phyloP scores from a whole-genome alignment of 2,113 vertebrate genomes.

The Aldabrachelys gigantea region DNA sequence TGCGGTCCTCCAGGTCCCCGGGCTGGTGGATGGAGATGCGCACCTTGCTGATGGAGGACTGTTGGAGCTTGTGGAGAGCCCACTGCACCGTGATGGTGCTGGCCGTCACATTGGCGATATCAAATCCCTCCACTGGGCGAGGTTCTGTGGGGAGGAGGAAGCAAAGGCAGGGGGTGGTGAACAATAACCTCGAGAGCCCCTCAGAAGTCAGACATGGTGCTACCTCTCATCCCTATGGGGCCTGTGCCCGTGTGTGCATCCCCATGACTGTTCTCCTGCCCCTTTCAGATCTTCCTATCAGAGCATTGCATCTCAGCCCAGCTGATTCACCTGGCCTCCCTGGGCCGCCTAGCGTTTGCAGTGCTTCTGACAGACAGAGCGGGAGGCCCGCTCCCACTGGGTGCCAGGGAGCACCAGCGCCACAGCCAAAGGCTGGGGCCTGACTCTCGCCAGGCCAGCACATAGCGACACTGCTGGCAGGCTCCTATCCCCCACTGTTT shows the following conservation, averaged over 20 bases:
- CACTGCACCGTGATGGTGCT: slow-evolving; percentile 88
- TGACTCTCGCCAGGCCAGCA: background rate
- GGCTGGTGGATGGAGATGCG: slow-evolving; percentile 85
- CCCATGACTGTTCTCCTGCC: background rate
- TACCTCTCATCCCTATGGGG: background rate
- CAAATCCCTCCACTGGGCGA: slow-evolving; percentile 87
- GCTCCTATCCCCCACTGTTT: background rate
- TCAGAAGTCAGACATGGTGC: fast-evolving
- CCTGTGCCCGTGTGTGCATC: background rate
- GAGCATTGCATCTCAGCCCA: background rate
- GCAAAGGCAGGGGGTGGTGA: background rate
- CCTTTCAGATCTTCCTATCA: background rate
- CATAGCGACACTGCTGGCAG: background rate
- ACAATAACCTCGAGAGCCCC: background rate
- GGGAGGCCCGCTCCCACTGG: fast-evolving
- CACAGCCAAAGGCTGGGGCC: background rate
- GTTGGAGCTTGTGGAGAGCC: slow-evolving; percentile 85
- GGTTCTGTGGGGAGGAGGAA: slow-evolving; percentile 80
- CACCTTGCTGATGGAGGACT: slow-evolving; percentile 85
- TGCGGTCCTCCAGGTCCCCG: slow-evolving; percentile 75
- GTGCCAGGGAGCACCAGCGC: too few relatives aligned
- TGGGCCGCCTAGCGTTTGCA: fast-evolving
- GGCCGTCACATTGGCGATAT: slow-evolving; percentile 87
- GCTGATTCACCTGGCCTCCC: fast-evolving
- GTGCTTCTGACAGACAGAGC: background rate